These are phyloP conservation scores for Lipophrys pholis DNA, from an alignment of 2,113 vertebrate genomes.

Conservation along the genomic window DNA sequence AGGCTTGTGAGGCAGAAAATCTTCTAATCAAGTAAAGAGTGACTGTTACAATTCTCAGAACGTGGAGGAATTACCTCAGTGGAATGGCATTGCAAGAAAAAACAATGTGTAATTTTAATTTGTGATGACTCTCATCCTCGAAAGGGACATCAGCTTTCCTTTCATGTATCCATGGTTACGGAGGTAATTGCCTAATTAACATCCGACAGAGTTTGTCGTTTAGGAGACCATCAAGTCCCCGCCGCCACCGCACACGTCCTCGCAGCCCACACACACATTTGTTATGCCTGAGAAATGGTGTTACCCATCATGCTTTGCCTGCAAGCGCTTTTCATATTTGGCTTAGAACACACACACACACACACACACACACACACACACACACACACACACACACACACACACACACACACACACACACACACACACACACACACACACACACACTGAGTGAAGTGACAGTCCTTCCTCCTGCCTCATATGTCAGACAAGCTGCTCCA, in stretches of 20 bases:
- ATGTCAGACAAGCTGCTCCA: background rate
- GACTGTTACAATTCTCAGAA: background rate
- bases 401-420: background rate
- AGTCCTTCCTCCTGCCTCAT: background rate
- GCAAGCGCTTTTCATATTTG: constrained; percentile 10
- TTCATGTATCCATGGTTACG: constrained; percentile 18
- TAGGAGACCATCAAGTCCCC: background rate
- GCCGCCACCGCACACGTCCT: background rate
- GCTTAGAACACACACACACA: background rate
- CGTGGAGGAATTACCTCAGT: background rate
- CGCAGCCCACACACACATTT: constrained; percentile 3
- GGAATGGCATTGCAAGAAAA: constrained; percentile 3
- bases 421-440: background rate
- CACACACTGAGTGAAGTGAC: background rate
- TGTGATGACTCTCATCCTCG: background rate
- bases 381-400: background rate
- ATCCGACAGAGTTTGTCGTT: constrained; percentile 29
- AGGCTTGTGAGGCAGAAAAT: background rate
- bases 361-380: background rate
- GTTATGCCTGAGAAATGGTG: constrained; percentile 8
- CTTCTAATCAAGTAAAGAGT: background rate
- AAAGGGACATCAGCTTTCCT: background rate
- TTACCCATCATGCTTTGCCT: constrained; percentile 15
- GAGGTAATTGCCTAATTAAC: constrained; percentile 35
- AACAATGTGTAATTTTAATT: constrained; percentile 11